Evolutionary conservation across 2,797 vertebrate genomes (phyloP), one percentile per base, ranked within the genome.

Genomic region (Steatocranus sp.): DNA sequence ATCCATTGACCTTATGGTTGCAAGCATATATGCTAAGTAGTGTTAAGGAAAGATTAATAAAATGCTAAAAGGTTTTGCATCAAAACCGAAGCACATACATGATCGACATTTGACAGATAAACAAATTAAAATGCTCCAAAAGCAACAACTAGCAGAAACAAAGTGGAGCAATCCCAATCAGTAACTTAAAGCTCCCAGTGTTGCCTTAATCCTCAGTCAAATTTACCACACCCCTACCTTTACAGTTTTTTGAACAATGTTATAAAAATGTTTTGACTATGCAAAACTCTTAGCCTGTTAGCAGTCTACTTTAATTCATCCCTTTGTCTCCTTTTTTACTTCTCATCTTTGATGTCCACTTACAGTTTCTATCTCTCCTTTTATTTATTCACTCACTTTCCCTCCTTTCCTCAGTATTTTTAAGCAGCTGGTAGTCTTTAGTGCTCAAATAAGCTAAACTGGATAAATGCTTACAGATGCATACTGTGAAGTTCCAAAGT

Each of bases 391-490:
- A 68, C n/a, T 46, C 41, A 7, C 27, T 36, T 38, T 49, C 49
- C 32, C 11, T 51, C 3, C 12, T 30, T 15, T 49, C 14, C 23
- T 76, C 32, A 20, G 20, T 51, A 18, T 70, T 77, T 30, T 25
- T 41, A 10, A 54, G 18, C 80, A 83, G 75, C 75, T 75, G 74
- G 20, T 68, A 58, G 17, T 18, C 79, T 77, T 82, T 38, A 51
- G 32, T 23, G 32, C 25, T 75, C 34, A 38, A 56, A 41, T 54
- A 63, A 75, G 48, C 18, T 66, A 50, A 41, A 41, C 49, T 25
- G 34, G 18, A 63, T 87, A 83, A 89, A 78, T 10, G 9, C 48
- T 87, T 12, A n/a, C 74, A 87, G 58, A 81, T 89, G 70, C 51
- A 54, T 6, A 54, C 17, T 4, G 17, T 58, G 32, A 75, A 36